Evolutionary conservation across 2,888 invertebrate genomes (phyloP).

Genomic region (Gortyna flavago): DNA sequence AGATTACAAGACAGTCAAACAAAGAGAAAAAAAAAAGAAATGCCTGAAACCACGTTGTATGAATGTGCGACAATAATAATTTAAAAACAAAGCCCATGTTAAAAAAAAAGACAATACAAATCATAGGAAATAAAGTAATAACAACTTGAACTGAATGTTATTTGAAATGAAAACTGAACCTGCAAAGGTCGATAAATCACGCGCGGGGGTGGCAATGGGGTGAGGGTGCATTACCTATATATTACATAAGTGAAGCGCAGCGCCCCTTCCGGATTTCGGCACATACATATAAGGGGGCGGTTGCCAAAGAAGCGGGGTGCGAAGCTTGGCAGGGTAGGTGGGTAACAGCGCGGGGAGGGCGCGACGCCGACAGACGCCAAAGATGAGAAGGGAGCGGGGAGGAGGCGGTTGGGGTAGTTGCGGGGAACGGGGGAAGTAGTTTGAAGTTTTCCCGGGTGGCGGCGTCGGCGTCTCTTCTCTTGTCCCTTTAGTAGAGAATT

Average conservation of each 20-base stretch:
- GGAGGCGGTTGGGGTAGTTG: neutral
- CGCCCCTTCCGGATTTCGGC: neutral
- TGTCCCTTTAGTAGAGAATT: too few species aligned
- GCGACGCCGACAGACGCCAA: neutral
- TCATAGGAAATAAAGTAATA: neutral
- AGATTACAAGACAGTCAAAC: neutral
- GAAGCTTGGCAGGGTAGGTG: neutral
- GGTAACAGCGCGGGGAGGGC: neutral
- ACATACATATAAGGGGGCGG: constrained; percentile 32
- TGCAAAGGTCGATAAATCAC: neutral
- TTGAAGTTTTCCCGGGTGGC: neutral
- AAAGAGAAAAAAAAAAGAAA: too few species aligned
- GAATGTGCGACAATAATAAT: neutral
- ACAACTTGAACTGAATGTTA: neutral
- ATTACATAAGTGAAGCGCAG: constrained; percentile 26
- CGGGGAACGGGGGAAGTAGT: neutral
- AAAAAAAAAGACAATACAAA: neutral
- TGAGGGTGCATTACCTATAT: constrained; percentile 4
- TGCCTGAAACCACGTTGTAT: neutral
- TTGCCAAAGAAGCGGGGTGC: constrained; percentile 1
- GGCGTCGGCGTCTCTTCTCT: too few species aligned
- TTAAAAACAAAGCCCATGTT: neutral
- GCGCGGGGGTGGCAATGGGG: neutral
- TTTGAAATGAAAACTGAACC: constrained; percentile 1
- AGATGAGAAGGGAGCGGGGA: neutral